Conservation (phyloP, 2,113 vertebrate genomes). For the Phyllostomus hastatus region DNA sequence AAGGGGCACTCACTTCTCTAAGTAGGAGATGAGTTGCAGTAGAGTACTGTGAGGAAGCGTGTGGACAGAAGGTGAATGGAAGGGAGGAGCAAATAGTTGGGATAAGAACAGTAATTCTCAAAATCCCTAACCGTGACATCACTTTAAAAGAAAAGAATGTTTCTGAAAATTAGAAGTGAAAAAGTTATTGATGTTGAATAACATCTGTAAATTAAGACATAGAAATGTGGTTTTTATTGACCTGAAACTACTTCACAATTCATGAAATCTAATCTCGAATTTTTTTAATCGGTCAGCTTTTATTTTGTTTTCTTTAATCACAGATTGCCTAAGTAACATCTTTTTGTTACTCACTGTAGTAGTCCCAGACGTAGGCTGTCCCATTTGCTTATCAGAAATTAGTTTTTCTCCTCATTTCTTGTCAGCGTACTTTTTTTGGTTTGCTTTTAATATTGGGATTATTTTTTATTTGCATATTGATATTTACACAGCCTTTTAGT, state of each 20-base stretch:
- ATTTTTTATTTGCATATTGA: constrained; percentile 36
- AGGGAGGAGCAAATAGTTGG: background rate
- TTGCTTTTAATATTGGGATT: constrained; percentile 29
- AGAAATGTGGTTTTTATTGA: background rate
- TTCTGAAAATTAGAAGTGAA: background rate
- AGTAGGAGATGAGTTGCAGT: background rate
- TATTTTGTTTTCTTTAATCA: constrained; percentile 1
- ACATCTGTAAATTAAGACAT: background rate
- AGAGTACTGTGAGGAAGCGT: background rate
- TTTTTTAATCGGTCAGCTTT: background rate
- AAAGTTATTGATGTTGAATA: background rate
- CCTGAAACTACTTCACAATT: background rate
- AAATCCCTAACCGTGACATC: background rate
- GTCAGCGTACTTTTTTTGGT: background rate
- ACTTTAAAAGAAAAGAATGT: constrained; percentile 17
- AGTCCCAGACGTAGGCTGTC: background rate
- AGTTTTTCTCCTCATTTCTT: background rate
- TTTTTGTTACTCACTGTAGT: background rate
- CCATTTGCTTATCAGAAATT: background rate
- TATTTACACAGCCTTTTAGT: constrained; percentile 5
- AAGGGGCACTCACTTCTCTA: background rate
- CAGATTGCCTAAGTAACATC: background rate
- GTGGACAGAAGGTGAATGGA: background rate
- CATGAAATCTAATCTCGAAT: background rate
- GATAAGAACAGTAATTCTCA: background rate